A percentile compares a stretch with the other conserved stretches of the same genome.
Evolutionary conservation across 2,888 invertebrate genomes (phyloP).

Genomic region (Torymus texanus): DNA sequence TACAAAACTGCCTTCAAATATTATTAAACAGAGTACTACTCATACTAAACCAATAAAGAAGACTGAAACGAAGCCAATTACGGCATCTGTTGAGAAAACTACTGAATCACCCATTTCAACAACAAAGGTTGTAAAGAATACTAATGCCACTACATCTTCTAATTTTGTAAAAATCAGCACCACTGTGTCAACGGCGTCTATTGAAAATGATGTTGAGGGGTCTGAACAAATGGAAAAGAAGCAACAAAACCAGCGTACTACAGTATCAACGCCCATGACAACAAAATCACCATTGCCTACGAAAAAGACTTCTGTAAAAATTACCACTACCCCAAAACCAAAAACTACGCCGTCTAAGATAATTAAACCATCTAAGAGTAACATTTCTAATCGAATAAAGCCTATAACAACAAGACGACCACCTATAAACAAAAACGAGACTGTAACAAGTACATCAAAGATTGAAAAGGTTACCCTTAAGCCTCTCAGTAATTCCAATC

Average conservation of each 20-base stretch:
- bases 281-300: slow-evolving; percentile 55
- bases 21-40: slow-evolving; percentile 55
- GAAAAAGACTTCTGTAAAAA: slow-evolving; percentile 58
- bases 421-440: slow-evolving; percentile 57
- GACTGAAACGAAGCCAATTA: slow-evolving; percentile 56
- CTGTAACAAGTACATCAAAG: slow-evolving; percentile 64
- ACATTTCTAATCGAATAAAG: slow-evolving; percentile 56
- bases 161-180: slow-evolving; percentile 51
- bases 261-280: slow-evolving; percentile 28
- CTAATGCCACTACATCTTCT: slow-evolving; percentile 25
- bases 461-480: slow-evolving; percentile 72
- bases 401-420: slow-evolving; percentile 55
- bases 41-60: slow-evolving; percentile 57
- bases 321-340: slow-evolving; percentile 58
- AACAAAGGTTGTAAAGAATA: slow-evolving; percentile 32
- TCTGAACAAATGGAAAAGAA: slow-evolving; percentile 21
- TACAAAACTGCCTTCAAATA: slow-evolving; percentile 40
- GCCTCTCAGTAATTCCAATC: slow-evolving; percentile 64
- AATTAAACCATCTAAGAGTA: slow-evolving; percentile 59
- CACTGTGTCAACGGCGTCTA: slow-evolving; percentile 17
- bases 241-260: slow-evolving; percentile 33
- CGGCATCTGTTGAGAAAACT: slow-evolving; percentile 46
- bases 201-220: slow-evolving; percentile 42
- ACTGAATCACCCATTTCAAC: slow-evolving; percentile 53
- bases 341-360: slow-evolving; percentile 60